These are phyloP conservation scores for Homarus americanus DNA, from an alignment of 1,140 invertebrate genomes.

Conservation along the genomic window DNA sequence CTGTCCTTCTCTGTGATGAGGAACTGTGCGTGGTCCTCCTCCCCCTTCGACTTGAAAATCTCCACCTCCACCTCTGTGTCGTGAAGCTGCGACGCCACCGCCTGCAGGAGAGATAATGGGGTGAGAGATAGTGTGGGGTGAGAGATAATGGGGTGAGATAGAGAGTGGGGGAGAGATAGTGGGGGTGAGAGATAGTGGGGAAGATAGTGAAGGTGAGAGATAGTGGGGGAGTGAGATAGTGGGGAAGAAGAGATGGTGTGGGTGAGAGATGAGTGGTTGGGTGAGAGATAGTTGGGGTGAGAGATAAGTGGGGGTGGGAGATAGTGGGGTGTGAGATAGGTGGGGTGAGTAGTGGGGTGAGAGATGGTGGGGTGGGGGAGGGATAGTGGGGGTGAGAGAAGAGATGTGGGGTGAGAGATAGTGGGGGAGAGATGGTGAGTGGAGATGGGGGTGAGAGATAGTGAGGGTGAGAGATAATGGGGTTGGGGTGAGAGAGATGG, in stretches of 20 bases:
- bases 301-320: background rate
- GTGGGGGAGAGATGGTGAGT: background rate
- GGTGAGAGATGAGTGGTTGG: too few relatives aligned
- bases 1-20: slow-evolving; percentile 90
- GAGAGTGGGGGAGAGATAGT: background rate
- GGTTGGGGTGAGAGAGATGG: too few relatives aligned
- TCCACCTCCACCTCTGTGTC: slow-evolving; percentile 94
- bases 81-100: slow-evolving; percentile 94
- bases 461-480: too few relatives aligned
- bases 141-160: too few relatives aligned
- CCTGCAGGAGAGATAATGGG: slow-evolving; percentile 80
- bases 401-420: background rate
- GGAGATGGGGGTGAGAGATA: too few relatives aligned
- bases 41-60: slow-evolving; percentile 91
- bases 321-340: too few relatives aligned
- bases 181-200: background rate
- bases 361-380: background rate
- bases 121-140: background rate
- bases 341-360: too few relatives aligned
- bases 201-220: too few relatives aligned
- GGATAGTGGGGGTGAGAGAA: background rate
- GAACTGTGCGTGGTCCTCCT: slow-evolving; percentile 94
- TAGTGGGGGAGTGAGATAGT: background rate
- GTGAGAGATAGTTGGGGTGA: background rate
- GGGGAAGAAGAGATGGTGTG: background rate